A percentile compares a stretch with the other conserved stretches of the same genome.
Evolutionary conservation across 2,888 invertebrate species (phyloP).

Genomic region (Lithophane leautieri): DNA sequence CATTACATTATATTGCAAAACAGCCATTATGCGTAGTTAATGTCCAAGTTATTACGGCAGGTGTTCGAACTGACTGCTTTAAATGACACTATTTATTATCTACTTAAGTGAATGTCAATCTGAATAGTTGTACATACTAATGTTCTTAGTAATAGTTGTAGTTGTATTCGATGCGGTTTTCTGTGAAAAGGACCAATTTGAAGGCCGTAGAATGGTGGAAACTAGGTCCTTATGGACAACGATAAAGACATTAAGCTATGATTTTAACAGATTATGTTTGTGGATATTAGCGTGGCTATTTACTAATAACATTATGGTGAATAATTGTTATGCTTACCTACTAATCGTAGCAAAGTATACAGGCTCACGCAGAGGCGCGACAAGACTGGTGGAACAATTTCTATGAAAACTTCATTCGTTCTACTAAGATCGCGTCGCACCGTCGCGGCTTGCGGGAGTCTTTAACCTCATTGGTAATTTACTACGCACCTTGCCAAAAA

Average conservation of each 20-base stretch:
- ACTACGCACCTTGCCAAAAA: conserved; percentile 19
- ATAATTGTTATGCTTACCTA: too few species aligned
- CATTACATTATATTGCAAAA: conserved; percentile 53
- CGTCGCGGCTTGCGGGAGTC: background rate
- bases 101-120: conserved; percentile 40
- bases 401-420: background rate
- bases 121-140: conserved; percentile 14
- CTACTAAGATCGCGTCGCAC: background rate
- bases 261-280: background rate
- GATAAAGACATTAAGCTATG: background rate
- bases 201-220: background rate
- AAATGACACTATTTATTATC: conserved; percentile 50
- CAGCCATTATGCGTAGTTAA: conserved; percentile 46
- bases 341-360: too few species aligned
- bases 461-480: background rate
- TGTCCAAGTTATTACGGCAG: conserved; percentile 50
- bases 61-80: conserved; percentile 33
- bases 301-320: background rate
- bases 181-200: conserved; percentile 1
- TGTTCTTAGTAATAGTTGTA: conserved; percentile 22
- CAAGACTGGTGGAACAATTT: background rate
- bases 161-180: conserved; percentile 11
- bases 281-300: background rate
- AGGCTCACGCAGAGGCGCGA: background rate
- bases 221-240: background rate